Conservation (phyloP, 2,113 vertebrate genomes). For the Enhydra lutris region DNA sequence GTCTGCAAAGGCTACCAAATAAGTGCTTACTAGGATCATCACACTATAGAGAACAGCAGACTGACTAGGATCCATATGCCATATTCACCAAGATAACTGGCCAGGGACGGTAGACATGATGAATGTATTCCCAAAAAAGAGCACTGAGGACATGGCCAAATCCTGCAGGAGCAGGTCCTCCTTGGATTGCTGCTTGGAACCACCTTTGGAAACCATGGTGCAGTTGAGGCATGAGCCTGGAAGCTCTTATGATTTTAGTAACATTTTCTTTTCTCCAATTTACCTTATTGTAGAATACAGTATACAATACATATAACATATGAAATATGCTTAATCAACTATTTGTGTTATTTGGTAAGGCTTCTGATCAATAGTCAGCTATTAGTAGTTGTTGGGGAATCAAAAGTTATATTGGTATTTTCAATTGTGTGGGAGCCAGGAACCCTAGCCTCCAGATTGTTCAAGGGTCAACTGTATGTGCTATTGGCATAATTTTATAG, state of each 20-base stretch:
- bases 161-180: too few relatives aligned
- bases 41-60: constrained; percentile 92
- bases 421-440: not conserved
- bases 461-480: not conserved
- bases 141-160: too few relatives aligned
- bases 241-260: too few relatives aligned
- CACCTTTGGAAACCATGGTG: too few relatives aligned
- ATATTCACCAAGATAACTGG: too few relatives aligned
- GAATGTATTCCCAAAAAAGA: too few relatives aligned
- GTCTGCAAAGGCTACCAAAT: constrained; percentile 96
- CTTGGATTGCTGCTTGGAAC: too few relatives aligned
- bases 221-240: too few relatives aligned
- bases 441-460: not conserved
- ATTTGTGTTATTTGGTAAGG: not conserved
- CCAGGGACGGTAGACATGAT: too few relatives aligned
- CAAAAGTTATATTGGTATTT: not conserved
- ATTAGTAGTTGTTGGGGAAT: not conserved
- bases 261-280: too few relatives aligned
- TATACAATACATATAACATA: not conserved
- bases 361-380: not conserved
- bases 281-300: not conserved
- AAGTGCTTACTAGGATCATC: constrained; percentile 92
- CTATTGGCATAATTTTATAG: not conserved
- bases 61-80: constrained; percentile 80
- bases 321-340: not conserved